Evolutionary conservation across 2,113 vertebrate species (phyloP).

Genomic region (Aegithalos caudatus): DNA sequence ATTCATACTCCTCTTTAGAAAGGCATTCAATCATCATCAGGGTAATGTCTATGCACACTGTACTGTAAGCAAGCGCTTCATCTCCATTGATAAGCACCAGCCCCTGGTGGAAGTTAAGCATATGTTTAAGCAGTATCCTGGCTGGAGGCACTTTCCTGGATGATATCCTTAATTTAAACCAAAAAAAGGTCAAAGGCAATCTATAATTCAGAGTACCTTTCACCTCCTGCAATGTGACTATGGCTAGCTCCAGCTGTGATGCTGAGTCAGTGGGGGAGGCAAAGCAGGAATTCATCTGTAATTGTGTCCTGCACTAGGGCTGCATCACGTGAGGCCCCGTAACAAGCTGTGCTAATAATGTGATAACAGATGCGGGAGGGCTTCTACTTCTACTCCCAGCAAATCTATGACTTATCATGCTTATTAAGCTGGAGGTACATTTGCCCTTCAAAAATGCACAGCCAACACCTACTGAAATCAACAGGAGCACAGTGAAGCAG

Average conservation of each 20-base stretch:
- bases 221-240: conserved; percentile 48
- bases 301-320: conserved; percentile 26
- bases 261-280: conserved; percentile 53
- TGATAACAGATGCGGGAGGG: conserved; percentile 55
- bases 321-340: conserved; percentile 37
- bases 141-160: conserved; percentile 52
- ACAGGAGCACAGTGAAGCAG: background rate
- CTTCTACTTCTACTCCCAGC: conserved; percentile 47
- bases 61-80: background rate
- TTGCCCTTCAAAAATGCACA: conserved; percentile 28
- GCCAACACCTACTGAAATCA: conserved; percentile 26
- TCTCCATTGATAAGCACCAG: conserved; percentile 39
- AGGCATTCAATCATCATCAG: background rate
- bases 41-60: background rate
- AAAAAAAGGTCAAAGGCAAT: conserved; percentile 61
- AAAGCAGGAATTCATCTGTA: conserved; percentile 54
- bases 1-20: background rate
- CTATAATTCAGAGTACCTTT: conserved; percentile 61
- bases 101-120: conserved; percentile 43
- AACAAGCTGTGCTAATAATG: conserved; percentile 67
- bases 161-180: conserved; percentile 62
- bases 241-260: conserved; percentile 62
- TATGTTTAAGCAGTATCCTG: conserved; percentile 53
- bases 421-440: conserved; percentile 56
- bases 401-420: conserved; percentile 52